Percentiles rank a stretch among this genome's conserved stretches.
Evolutionary conservation across 2,113 vertebrate genomes (phyloP).

Genomic region (Neolamprologus ventralis): DNA sequence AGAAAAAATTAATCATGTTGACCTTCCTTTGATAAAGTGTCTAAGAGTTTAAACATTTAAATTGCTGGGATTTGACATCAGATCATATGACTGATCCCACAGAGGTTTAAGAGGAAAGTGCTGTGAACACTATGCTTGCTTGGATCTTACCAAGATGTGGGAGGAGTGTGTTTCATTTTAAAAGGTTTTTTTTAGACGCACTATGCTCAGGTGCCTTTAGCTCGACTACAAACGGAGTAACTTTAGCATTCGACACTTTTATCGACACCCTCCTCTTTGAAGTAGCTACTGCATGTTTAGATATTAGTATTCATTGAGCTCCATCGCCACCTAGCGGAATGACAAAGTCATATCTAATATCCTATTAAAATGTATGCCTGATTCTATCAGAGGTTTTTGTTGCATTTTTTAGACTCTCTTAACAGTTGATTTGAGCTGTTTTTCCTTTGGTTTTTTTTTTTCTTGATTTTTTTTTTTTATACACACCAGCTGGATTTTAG

Average conservation of each 20-base stretch:
- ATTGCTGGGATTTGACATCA: neutral
- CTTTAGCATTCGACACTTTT: neutral
- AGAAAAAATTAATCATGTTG: fast-evolving
- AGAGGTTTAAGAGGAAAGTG: neutral
- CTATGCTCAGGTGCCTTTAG: neutral
- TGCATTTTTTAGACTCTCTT: neutral
- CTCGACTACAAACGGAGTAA: fast-evolving
- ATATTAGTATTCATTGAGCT: neutral
- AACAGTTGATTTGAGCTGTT: neutral
- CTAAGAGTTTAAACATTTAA: fast-evolving
- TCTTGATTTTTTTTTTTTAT: neutral
- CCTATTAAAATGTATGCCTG: neutral
- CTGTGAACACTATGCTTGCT: neutral
- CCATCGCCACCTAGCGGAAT: constrained; percentile 25
- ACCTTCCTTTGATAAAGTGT: neutral
- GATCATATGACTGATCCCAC: fast-evolving
- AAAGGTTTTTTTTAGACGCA: neutral
- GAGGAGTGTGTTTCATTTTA: fast-evolving
- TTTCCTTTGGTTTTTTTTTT: neutral
- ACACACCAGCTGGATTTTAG: neutral
- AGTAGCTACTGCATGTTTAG: neutral
- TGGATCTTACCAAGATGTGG: neutral
- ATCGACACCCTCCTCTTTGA: neutral
- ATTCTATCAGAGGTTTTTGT: fast-evolving
- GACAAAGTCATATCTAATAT: neutral